These are phyloP conservation scores for Amphimallon solstitiale DNA, from an alignment of 2,888 invertebrate genomes.

Conservation along the genomic window DNA sequence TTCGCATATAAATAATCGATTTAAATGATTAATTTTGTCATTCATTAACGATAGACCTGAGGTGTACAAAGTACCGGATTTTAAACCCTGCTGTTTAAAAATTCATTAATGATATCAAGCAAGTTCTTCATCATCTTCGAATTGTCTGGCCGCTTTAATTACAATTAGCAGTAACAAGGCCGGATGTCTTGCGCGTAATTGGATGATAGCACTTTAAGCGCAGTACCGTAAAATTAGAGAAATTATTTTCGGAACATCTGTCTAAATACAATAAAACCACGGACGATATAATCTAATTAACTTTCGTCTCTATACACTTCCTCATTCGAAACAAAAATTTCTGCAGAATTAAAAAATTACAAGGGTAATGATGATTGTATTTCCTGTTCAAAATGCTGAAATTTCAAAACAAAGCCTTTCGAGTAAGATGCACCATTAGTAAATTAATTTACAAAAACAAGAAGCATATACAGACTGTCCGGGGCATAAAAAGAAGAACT, in stretches of 20 bases:
- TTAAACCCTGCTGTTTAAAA: background rate
- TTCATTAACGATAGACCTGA: too few relatives aligned
- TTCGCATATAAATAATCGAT: background rate
- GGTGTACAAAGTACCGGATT: too few relatives aligned
- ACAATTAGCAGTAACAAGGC: slow-evolving; percentile 46
- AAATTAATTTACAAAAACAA: too few relatives aligned
- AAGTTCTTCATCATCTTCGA: slow-evolving; percentile 32
- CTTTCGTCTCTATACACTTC: slow-evolving; percentile 28
- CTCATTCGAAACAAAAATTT: slow-evolving; percentile 27
- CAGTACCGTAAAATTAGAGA: slow-evolving; percentile 37
- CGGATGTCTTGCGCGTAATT: slow-evolving; percentile 51
- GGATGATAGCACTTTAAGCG: slow-evolving; percentile 46
- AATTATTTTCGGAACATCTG: slow-evolving; percentile 34
- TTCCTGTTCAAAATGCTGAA: slow-evolving; percentile 15
- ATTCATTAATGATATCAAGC: slow-evolving; percentile 11
- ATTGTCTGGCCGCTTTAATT: slow-evolving; percentile 40
- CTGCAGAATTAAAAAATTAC: slow-evolving; percentile 31
- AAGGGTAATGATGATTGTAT: slow-evolving; percentile 2
- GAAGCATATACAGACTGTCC: too few relatives aligned
- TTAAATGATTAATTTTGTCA: background rate
- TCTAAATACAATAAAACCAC: slow-evolving; percentile 30
- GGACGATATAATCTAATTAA: slow-evolving; percentile 33
- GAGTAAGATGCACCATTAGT: background rate
- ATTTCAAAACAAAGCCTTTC: background rate
- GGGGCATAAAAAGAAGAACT: too few relatives aligned